phyloP scores from a whole-genome alignment of 2,888 invertebrate species.

The Arctia plantaginis region DNA sequence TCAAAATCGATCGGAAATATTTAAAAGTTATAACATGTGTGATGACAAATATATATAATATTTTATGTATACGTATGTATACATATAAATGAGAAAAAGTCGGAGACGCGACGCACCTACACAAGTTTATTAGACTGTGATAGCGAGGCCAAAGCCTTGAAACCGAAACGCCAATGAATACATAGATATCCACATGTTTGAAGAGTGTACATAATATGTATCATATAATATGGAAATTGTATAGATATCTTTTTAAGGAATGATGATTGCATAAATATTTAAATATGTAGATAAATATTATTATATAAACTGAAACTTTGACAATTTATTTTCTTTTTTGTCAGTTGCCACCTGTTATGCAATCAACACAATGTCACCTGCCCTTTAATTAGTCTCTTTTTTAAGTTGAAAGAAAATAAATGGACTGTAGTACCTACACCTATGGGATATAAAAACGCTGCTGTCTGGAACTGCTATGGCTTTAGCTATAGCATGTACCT shows the following conservation, averaged over 20 bases:
- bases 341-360: conserved; percentile 57
- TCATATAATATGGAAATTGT: conserved; percentile 29
- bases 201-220: conserved; percentile 42
- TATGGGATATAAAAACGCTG: conserved; percentile 13
- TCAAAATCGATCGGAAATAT: conserved; percentile 28
- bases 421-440: conserved; percentile 7
- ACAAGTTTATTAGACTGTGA: conserved; percentile 31
- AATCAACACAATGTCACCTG: conserved; percentile 72
- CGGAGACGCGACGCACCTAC: conserved; percentile 30
- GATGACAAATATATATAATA: conserved; percentile 32
- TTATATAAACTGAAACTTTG: conserved; percentile 33
- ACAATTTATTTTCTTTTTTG: conserved; percentile 32
- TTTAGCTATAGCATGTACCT: conserved; percentile 13
- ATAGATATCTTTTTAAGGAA: conserved; percentile 48
- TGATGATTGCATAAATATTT: conserved; percentile 72
- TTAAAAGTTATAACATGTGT: conserved; percentile 24
- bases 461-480: conserved; percentile 23
- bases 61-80: conserved; percentile 4
- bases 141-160: conserved; percentile 55
- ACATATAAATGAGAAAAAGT: conserved; percentile 21
- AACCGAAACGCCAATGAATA: conserved; percentile 50
- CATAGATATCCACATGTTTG: conserved; percentile 21
- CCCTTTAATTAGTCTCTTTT: conserved; percentile 55
- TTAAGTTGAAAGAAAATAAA: conserved; percentile 2
- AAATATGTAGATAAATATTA: conserved; percentile 46